Conservation (phyloP, 2,113 vertebrate genomes). For the Chrysochloris asiatica region DNA sequence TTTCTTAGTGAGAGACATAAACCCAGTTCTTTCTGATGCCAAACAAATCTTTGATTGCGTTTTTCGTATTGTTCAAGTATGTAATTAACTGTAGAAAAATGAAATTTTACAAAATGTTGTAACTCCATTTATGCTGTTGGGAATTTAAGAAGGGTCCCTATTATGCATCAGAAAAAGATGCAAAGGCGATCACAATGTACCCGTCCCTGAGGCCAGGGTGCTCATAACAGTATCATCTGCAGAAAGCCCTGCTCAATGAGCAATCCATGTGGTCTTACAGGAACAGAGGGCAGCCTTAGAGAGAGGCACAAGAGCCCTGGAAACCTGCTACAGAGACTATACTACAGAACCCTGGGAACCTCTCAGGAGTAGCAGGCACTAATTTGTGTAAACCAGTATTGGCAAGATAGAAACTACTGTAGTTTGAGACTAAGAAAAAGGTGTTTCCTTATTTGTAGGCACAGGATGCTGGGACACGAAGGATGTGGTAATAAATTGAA, state of each 20-base stretch:
- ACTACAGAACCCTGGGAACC: too few relatives aligned
- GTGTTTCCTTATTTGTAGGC: not conserved
- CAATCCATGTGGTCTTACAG: not conserved
- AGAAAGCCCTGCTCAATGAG: not conserved
- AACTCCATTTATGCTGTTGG: not conserved
- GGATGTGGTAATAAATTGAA: not conserved
- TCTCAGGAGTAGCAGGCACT: too few relatives aligned
- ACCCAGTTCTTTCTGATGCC: not conserved
- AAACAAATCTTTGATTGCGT: not conserved
- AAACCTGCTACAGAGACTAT: too few relatives aligned
- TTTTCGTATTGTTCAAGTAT: constrained; percentile 32
- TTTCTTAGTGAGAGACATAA: not conserved
- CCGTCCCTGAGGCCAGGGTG: not conserved
- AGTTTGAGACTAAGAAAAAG: not conserved
- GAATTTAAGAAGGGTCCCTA: not conserved
- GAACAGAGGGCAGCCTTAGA: not conserved
- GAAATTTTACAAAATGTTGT: not conserved
- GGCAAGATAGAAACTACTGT: not conserved
- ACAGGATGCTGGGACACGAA: not conserved
- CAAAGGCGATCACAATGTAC: not conserved
- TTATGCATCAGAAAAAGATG: not conserved
- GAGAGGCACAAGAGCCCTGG: too few relatives aligned
- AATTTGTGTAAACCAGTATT: too few relatives aligned
- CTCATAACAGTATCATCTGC: not conserved
- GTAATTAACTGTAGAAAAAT: not conserved